Conservation (phyloP, 2,888 invertebrate species). For the Polymixis lichenea region DNA sequence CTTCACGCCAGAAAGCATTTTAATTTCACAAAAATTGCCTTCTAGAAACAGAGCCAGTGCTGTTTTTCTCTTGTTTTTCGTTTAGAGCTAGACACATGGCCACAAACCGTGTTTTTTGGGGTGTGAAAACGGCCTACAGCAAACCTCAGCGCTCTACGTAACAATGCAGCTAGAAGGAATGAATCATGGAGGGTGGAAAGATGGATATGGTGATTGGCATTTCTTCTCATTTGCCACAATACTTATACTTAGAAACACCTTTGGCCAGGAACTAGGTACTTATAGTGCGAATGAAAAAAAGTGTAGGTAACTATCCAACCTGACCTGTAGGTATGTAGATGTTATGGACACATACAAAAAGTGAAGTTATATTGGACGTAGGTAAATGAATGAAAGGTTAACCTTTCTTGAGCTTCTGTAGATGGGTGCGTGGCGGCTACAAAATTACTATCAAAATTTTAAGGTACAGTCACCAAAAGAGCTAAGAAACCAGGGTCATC, state of each 20-base stretch:
- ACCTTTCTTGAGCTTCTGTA: background rate
- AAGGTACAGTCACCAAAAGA: background rate
- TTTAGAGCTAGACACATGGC: constrained; percentile 69
- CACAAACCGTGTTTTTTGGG: constrained; percentile 75
- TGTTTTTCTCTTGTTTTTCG: constrained; percentile 73
- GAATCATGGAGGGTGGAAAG: constrained; percentile 12
- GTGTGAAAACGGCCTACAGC: constrained; percentile 76
- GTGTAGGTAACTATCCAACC: no score
- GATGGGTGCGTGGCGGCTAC: background rate
- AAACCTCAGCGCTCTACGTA: constrained; percentile 57
- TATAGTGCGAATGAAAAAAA: no score
- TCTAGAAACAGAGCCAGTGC: constrained; percentile 40
- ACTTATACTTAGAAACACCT: no score
- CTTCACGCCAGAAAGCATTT: constrained; percentile 56
- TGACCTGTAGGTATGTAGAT: background rate
- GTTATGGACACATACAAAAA: background rate
- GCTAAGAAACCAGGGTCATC: no score
- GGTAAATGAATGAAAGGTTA: background rate
- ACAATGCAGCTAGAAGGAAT: constrained; percentile 56
- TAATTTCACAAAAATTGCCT: constrained; percentile 62
- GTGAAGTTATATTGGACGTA: background rate
- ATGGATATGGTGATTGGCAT: constrained; percentile 36
- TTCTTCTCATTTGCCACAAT: background rate
- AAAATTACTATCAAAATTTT: background rate
- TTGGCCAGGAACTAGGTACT: no score